These are phyloP conservation scores for Ooceraea biroi DNA, from an alignment of 1,140 invertebrate species.

Conservation along the genomic window DNA sequence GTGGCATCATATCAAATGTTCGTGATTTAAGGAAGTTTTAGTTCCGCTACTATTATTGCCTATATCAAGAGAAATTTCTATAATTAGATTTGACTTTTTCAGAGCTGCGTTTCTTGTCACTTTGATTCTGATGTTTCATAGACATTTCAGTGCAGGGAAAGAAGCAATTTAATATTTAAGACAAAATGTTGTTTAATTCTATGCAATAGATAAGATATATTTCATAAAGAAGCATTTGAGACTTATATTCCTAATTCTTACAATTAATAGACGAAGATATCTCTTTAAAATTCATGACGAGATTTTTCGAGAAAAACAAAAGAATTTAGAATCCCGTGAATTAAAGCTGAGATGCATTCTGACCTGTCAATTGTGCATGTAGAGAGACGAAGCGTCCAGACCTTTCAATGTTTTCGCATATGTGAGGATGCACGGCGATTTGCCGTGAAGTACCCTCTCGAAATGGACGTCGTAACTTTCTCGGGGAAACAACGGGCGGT, in stretches of 20 bases:
- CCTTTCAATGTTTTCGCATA: constrained; percentile 6
- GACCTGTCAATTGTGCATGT: neutral
- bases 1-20: neutral
- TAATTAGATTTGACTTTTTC: no score
- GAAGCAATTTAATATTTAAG: no score
- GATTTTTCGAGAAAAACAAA: neutral
- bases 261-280: neutral
- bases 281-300: neutral
- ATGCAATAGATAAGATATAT: neutral
- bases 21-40: constrained; percentile 11
- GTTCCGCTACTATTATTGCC: neutral
- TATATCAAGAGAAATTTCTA: neutral
- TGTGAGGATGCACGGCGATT: constrained; percentile 18
- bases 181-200: neutral
- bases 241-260: neutral
- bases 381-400: neutral
- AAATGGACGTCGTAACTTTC: constrained; percentile 40
- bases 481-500: constrained; percentile 66
- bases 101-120: no score
- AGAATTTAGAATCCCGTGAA: neutral
- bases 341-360: neutral
- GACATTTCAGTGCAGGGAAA: no score
- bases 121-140: no score
- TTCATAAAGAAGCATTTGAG: neutral
- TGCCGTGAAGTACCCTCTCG: constrained; percentile 17